Evolutionary conservation across 1,140 invertebrate genomes (phyloP).

Genomic region (Eurosta solidaginis): DNA sequence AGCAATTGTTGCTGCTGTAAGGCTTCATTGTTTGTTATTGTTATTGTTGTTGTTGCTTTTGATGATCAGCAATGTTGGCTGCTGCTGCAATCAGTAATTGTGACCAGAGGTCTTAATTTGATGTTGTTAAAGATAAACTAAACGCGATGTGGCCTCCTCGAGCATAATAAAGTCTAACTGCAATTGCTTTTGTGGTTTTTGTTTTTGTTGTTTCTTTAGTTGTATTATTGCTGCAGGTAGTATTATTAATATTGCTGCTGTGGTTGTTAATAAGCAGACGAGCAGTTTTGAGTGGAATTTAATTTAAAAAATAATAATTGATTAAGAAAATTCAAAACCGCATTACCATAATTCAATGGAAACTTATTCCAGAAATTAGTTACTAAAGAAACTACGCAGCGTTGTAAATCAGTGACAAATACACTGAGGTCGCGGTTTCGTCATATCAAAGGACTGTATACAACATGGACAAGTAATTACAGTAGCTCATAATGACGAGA

Average conservation of each 20-base stretch:
- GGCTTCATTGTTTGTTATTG: no score
- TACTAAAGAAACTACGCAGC: neutral
- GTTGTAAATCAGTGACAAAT: conserved; percentile 6
- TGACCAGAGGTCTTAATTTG: conserved; percentile 25
- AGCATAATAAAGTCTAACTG: neutral
- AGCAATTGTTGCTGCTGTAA: neutral
- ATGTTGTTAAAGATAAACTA: conserved; percentile 24
- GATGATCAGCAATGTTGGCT: neutral
- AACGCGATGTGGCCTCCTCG: neutral
- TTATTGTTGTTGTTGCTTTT: neutral
- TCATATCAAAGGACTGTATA: neutral
- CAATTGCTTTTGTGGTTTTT: conserved; percentile 6
- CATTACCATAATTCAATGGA: conserved; percentile 20
- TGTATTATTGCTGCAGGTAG: no score
- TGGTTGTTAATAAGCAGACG: neutral
- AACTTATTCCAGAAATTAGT: neutral
- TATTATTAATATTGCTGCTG: conserved; percentile 5
- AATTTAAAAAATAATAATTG: neutral
- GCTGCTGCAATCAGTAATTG: conserved; percentile 24
- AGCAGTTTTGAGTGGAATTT: neutral
- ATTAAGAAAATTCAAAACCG: neutral
- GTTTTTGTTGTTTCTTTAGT: neutral
- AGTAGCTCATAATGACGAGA: no score
- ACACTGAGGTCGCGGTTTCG: neutral
- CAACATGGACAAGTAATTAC: no score